These are phyloP conservation scores for Albula goreensis DNA, from an alignment of 2,113 vertebrate genomes.

Conservation along the genomic window DNA sequence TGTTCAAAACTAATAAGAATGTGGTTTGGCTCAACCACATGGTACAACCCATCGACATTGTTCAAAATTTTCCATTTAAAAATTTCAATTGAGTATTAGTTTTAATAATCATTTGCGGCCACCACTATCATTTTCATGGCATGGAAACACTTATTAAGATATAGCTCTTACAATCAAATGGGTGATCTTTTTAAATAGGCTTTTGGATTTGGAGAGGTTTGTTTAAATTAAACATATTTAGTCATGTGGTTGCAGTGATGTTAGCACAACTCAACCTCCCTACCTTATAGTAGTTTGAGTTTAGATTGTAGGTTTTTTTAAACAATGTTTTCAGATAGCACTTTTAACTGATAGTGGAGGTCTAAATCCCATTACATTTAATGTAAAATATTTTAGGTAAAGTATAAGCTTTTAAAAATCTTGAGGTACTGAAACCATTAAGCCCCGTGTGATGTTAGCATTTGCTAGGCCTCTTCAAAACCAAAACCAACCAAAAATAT, in stretches of 20 bases:
- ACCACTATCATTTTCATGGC: slow-evolving; percentile 16
- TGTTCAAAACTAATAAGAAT: slow-evolving; percentile 15
- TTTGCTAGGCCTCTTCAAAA: slow-evolving; percentile 42
- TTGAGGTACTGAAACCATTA: slow-evolving; percentile 40
- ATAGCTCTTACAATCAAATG: background rate
- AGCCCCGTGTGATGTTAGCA: slow-evolving; percentile 44
- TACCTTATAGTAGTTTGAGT: slow-evolving; percentile 22
- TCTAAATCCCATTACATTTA: slow-evolving; percentile 44
- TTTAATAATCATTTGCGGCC: slow-evolving; percentile 11
- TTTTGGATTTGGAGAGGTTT: slow-evolving; percentile 32
- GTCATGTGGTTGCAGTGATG: slow-evolving; percentile 51
- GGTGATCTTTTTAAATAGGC: slow-evolving; percentile 10
- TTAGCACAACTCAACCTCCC: slow-evolving; percentile 12
- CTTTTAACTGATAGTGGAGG: slow-evolving; percentile 54
- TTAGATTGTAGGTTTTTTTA: slow-evolving; percentile 27
- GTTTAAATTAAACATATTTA: slow-evolving; percentile 20
- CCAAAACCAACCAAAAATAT: slow-evolving; percentile 52
- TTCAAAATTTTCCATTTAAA: background rate
- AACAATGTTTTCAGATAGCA: slow-evolving; percentile 55
- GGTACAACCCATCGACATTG: slow-evolving; percentile 12
- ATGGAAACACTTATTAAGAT: slow-evolving; percentile 16
- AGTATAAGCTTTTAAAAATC: slow-evolving; percentile 34
- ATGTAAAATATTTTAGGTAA: slow-evolving; percentile 16
- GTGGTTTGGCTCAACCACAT: slow-evolving; percentile 21
- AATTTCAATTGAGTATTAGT: background rate